A percentile compares a stretch with the other conserved stretches of the same genome.
Evolutionary conservation across 2,797 vertebrate species (phyloP).

Genomic region (Hoplostethus mediterraneus): DNA sequence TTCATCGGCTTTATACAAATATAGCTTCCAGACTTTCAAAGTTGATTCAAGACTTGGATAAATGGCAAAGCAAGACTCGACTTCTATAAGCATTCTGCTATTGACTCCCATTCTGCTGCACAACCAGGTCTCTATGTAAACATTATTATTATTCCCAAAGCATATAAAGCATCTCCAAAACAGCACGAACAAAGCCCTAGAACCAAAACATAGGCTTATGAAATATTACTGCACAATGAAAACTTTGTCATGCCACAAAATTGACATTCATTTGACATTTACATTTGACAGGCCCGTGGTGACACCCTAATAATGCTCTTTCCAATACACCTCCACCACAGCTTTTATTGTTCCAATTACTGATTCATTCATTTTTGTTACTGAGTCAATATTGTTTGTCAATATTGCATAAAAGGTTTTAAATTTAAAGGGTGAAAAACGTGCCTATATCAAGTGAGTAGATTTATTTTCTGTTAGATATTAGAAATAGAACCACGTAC

Average conservation of each 20-base stretch:
- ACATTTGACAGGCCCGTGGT: too few relatives aligned
- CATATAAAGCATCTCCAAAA: background rate
- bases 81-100: background rate
- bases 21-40: background rate
- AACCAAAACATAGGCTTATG: constrained; percentile 36
- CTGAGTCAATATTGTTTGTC: too few relatives aligned
- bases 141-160: background rate
- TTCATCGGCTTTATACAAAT: too few relatives aligned
- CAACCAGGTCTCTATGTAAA: background rate
- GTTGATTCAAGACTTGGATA: background rate
- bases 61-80: background rate
- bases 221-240: constrained; percentile 46
- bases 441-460: too few relatives aligned
- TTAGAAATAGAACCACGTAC: too few relatives aligned
- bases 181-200: constrained; percentile 7
- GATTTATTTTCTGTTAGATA: too few relatives aligned
- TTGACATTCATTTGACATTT: background rate
- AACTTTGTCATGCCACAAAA: background rate
- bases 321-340: too few relatives aligned
- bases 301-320: too few relatives aligned
- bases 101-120: background rate
- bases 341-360: background rate
- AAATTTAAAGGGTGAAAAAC: too few relatives aligned
- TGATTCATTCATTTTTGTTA: too few relatives aligned
- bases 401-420: too few relatives aligned